phyloP scores from a whole-genome alignment of 2,113 vertebrate genomes.

The Anas platyrhynchos region DNA sequence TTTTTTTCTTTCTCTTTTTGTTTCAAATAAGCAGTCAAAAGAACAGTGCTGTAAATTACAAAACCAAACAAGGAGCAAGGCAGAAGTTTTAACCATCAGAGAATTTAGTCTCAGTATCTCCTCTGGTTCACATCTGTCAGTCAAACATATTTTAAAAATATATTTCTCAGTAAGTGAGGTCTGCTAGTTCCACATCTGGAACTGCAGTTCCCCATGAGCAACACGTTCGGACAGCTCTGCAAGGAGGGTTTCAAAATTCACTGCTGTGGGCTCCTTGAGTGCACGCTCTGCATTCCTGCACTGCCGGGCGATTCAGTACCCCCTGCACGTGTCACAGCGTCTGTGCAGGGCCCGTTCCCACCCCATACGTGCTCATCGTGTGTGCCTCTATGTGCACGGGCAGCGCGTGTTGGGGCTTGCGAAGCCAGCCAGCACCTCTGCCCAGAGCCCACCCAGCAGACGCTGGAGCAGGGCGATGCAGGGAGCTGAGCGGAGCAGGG shows the following conservation, averaged over 20 bases:
- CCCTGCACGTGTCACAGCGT: accelerated
- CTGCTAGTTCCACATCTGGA: neutral
- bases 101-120: accelerated
- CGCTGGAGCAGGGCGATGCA: neutral
- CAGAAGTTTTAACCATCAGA: neutral
- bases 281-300: neutral
- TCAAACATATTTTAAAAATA: neutral
- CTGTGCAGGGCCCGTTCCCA: accelerated
- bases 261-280: neutral
- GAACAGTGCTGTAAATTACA: neutral
- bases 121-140: neutral
- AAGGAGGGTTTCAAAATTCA: neutral
- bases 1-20: neutral
- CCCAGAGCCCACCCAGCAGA: slow-evolving; percentile 31
- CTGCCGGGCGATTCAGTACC: neutral
- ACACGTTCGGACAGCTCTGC: accelerated
- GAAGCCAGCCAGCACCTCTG: neutral
- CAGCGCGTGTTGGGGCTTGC: accelerated
- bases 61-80: neutral
- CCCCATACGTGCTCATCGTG: accelerated
- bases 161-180: neutral
- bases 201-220: neutral
- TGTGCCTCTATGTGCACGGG: neutral
- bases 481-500: neutral
- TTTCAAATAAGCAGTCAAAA: neutral